Percentiles rank a stretch among this genome's conserved stretches.
These are phyloP conservation scores for Lepilemur septentrionalis DNA, from an alignment of 2,797 vertebrate species.

Conservation along the genomic window DNA sequence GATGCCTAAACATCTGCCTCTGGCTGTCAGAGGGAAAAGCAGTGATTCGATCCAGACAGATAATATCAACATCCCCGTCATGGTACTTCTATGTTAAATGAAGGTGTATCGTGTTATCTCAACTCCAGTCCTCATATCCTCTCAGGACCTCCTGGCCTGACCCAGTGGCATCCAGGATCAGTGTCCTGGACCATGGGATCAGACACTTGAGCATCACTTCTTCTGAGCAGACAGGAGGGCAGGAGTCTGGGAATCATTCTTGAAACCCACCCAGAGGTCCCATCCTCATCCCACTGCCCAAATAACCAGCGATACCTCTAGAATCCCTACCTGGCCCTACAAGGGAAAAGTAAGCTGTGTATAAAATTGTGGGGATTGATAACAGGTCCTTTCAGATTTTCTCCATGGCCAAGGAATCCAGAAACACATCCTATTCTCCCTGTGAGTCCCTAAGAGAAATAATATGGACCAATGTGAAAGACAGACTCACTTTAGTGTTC, in stretches of 20 bases:
- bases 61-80: not conserved
- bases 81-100: not conserved
- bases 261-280: not conserved
- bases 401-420: not conserved
- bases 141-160: not conserved
- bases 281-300: not conserved
- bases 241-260: not conserved
- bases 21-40: not conserved
- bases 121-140: not conserved
- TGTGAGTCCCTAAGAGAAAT: not conserved
- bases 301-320: not conserved
- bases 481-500: not conserved
- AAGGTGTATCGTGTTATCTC: not conserved
- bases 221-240: not conserved
- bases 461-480: not conserved
- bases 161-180: not conserved
- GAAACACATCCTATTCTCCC: not conserved
- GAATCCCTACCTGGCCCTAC: not conserved
- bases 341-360: not conserved
- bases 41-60: not conserved
- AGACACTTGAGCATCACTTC: not conserved
- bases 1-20: not conserved
- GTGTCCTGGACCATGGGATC: not conserved
- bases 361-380: not conserved
- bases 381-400: not conserved